Base-by-base conservation (phyloP, 1,140 invertebrate genomes). In the Scaptodrosophila lebanonensis region DNA sequence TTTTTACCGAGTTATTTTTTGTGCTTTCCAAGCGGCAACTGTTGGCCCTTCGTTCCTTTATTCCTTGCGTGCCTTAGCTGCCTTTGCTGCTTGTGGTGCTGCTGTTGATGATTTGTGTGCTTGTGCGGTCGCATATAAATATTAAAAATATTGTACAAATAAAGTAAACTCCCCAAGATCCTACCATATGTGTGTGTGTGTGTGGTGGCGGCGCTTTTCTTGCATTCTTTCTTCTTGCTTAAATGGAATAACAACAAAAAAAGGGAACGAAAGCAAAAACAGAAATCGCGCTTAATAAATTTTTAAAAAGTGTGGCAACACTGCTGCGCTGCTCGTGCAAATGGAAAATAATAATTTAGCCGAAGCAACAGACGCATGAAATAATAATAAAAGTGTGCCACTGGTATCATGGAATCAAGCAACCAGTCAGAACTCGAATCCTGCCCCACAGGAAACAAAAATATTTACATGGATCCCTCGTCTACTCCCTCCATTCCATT, bases 141-240 rank as follows among this genome's bases (percentile, higher is more conserved):
- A 77, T 77, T 79, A 79, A 77, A 77, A 77, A 77, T 79, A 73
- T 77, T 79, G 75, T 68, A 77, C 64, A 68, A 77, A 79, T 73
- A 61, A 25, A n/a, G n/a, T n/a, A n/a, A n/a, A n/a, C n/a, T n/a
- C n/a, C n/a, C 22, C 22, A 25, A 25, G 8, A 66, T 68, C 64
- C 69, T 48, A 32, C 60, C 57, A 45, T 49, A 44, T 58, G 45
- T 43, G 52, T 44, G 25, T 53, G 57, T 57, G 53, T 62, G 53
- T 50, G 29, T 13, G 12, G 33, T 35, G 15, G 49, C 36, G 43
- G 29, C 44, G 16, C 57, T 20, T 39, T 50, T 20, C 17, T 39
- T 43, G 7, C 53, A 35, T 6, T 42, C 38, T 8, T 30, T 40
- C 18, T 18, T 35, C 29, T 52, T 71, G 62, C 61, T 60, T 65